Base-by-base conservation (phyloP, 2,797 vertebrate genomes). In the Sebastes melanostomus region DNA sequence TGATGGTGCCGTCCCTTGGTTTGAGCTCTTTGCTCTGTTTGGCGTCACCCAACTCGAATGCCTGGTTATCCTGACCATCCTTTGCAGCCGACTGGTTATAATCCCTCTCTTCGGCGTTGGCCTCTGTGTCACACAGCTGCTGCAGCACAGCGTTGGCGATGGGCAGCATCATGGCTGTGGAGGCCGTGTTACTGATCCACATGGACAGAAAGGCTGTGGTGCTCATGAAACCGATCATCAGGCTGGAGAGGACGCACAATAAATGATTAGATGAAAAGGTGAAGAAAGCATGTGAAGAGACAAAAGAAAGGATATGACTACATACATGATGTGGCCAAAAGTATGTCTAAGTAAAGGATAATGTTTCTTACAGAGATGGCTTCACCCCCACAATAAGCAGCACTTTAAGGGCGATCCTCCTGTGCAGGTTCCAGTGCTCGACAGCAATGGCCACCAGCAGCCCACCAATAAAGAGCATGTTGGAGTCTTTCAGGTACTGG, bases 111-210 rank as follows among this genome's bases (percentile, higher is more conserved):
- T 93, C 93, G 1, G 81, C 38, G 2, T 75, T 85, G 20, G 88
- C 89, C 66, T 96, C 95, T 0, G 95, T 94, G 50, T 75, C 89
- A 18, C 93, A 84, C 59, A 98, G 90, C 92, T 97, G 96, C 10
- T 97, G 82, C 86, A 98, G 88, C 46, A 98, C 96, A 0, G 97
- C 97, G 0, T 96, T 95, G 0, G 95, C 93, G 0, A 98, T 98
- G 65, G 97, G 97, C 54, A 98, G 66, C 97, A 98, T 98, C 97
- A 98, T 98, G 93, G 97, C 97, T 0, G 97, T 95, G 61, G 97
- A 96, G 86, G 97, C 97, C 0, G 96, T 97, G 88, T 98, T 98
- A 91, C 97, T 98, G 92, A 98, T 97, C 97, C 97, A 98, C 97
- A 98, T 98, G 3, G 97, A 98, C 82, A 98, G 94, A 85, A 98